Evolutionary conservation across 2,888 invertebrate genomes (phyloP).

Genomic region (Polia nebulosa): DNA sequence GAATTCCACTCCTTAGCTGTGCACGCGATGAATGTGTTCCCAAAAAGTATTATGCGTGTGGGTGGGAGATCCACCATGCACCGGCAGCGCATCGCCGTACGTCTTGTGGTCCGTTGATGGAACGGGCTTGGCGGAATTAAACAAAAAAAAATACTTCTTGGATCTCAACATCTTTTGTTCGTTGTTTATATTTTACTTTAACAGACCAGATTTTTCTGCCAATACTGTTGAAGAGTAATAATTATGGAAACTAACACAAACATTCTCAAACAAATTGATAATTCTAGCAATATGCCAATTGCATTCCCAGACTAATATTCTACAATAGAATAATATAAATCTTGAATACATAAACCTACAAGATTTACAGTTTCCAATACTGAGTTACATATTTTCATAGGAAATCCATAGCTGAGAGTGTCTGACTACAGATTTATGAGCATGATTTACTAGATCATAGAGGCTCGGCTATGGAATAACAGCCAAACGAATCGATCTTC

Average conservation of each 20-base stretch:
- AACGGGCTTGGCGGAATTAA: too few relatives aligned
- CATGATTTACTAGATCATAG: conserved; percentile 13
- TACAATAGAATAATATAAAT: conserved; percentile 21
- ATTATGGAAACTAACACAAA: neutral
- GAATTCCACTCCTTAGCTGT: too few relatives aligned
- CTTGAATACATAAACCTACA: neutral
- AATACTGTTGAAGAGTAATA: neutral
- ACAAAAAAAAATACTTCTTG: too few relatives aligned
- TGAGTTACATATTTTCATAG: conserved; percentile 34
- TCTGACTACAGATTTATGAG: conserved; percentile 43
- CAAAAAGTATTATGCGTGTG: too few relatives aligned
- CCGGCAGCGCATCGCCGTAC: too few relatives aligned
- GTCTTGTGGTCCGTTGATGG: too few relatives aligned
- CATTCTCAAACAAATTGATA: neutral
- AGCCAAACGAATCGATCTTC: neutral
- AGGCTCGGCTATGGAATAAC: neutral
- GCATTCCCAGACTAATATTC: conserved; percentile 22
- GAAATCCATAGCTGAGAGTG: conserved; percentile 18
- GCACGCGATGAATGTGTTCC: too few relatives aligned
- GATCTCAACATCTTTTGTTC: too few relatives aligned
- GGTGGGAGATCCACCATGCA: too few relatives aligned
- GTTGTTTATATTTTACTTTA: too few relatives aligned
- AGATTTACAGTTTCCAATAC: conserved; percentile 23
- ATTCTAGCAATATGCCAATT: conserved; percentile 38
- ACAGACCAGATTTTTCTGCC: too few relatives aligned